Conservation (phyloP, 2,797 vertebrate genomes). For the Notolabrus celidotus region DNA sequence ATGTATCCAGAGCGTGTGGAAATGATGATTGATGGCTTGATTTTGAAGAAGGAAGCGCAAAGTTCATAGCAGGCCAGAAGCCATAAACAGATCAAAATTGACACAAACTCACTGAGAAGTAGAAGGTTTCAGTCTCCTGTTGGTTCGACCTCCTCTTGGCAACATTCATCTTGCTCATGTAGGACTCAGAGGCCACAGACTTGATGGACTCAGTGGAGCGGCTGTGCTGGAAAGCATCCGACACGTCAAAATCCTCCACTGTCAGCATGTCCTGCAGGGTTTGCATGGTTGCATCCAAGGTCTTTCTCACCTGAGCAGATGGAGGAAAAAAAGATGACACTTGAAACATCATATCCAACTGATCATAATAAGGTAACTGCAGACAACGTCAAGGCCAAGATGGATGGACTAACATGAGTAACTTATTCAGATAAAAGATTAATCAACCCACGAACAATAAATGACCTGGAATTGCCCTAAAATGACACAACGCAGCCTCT, state of each 20-base stretch:
- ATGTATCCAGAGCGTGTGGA: conserved; percentile 19
- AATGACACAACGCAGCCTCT: conserved; percentile 16
- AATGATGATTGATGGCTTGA: conserved; percentile 32
- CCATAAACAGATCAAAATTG: background rate
- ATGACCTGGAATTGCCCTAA: conserved; percentile 40
- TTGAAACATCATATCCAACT: too few relatives aligned
- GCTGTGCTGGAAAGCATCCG: conserved; percentile 98
- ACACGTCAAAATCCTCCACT: conserved; percentile 98
- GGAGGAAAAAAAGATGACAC: conserved; percentile 17
- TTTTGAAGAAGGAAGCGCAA: conserved; percentile 19
- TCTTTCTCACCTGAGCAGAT: conserved; percentile 92
- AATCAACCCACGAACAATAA: conserved; percentile 41
- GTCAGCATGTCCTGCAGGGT: conserved; percentile 99
- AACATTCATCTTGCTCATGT: conserved; percentile 97
- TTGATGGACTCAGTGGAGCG: conserved; percentile 98
- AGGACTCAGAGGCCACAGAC: conserved; percentile 95
- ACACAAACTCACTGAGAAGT: conserved; percentile 91
- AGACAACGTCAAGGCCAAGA: conserved; percentile 38
- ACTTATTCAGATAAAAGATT: conserved; percentile 45
- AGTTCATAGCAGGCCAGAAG: background rate
- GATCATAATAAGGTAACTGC: conserved; percentile 1
- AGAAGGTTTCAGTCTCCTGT: conserved; percentile 98
- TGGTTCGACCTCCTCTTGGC: conserved; percentile 97
- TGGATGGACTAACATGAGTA: conserved; percentile 30
- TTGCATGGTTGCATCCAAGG: conserved; percentile 98